These are phyloP conservation scores for Melanitta fusca DNA, from an alignment of 2,797 vertebrate genomes.

Conservation along the genomic window DNA sequence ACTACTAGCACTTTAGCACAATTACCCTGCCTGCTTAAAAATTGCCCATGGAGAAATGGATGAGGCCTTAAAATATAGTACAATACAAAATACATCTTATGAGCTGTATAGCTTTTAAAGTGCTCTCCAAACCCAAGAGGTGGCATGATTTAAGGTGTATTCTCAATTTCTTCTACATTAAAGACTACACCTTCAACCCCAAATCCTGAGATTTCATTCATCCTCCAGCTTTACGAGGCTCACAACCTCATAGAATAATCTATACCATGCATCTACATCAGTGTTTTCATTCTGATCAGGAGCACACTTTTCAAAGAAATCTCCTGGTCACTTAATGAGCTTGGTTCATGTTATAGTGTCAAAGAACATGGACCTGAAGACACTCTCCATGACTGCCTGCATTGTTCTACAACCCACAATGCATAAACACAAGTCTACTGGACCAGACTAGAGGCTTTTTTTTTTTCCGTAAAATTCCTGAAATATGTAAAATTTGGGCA, in stretches of 20 bases:
- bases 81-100: slow-evolving; percentile 9
- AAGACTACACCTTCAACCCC: neutral
- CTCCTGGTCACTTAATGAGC: neutral
- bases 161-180: slow-evolving; percentile 11
- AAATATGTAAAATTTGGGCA: neutral
- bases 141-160: slow-evolving; percentile 9
- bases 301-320: neutral
- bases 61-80: slow-evolving; percentile 35
- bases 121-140: slow-evolving; percentile 36
- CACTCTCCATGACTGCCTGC: neutral
- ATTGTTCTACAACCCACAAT: neutral
- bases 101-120: slow-evolving; percentile 29
- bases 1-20: slow-evolving; percentile 41
- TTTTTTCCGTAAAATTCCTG: neutral
- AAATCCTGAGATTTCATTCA: neutral
- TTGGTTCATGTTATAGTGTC: neutral
- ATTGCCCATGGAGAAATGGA: slow-evolving; percentile 42
- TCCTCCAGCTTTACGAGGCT: neutral
- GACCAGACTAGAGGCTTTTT: accelerated
- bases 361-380: neutral
- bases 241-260: neutral
- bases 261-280: neutral
- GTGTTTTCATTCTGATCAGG: neutral
- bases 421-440: neutral
- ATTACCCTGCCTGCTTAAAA: slow-evolving; percentile 50